These are phyloP conservation scores for Vanessa atalanta DNA, from an alignment of 1,140 invertebrate genomes.

Conservation along the genomic window DNA sequence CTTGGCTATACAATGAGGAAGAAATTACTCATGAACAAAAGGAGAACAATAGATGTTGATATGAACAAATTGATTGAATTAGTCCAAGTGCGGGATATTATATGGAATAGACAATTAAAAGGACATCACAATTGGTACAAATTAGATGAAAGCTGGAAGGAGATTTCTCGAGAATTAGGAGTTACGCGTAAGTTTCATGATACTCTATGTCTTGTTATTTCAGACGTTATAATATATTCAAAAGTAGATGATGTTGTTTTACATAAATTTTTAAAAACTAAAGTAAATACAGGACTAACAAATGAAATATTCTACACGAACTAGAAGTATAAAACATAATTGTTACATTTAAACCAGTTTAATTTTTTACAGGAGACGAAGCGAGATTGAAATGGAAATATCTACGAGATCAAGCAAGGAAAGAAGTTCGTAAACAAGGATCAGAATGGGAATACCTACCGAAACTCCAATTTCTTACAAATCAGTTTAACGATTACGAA, in stretches of 20 bases:
- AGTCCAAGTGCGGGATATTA: constrained; percentile 63
- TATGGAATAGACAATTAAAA: constrained; percentile 73
- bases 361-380: constrained; percentile 60
- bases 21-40: constrained; percentile 72
- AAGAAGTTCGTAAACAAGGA: constrained; percentile 66
- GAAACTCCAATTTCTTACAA: constrained; percentile 70
- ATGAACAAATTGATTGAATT: constrained; percentile 73
- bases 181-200: constrained; percentile 65
- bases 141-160: constrained; percentile 74
- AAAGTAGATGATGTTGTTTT: too few species aligned
- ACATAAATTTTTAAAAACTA: too few species aligned
- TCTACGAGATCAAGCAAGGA: constrained; percentile 73
- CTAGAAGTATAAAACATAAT: too few species aligned
- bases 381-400: constrained; percentile 78
- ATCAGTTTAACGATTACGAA: constrained; percentile 74
- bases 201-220: neutral
- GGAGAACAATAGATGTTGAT: constrained; percentile 71
- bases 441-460: constrained; percentile 72
- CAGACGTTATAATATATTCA: neutral
- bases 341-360: neutral
- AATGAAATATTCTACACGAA: too few species aligned
- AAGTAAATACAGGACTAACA: too few species aligned
- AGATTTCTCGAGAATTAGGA: constrained; percentile 66
- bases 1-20: constrained; percentile 72
- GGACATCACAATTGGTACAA: constrained; percentile 77